Evolutionary conservation across 2,113 vertebrate species (phyloP).

Genomic region (Hippolais icterina): DNA sequence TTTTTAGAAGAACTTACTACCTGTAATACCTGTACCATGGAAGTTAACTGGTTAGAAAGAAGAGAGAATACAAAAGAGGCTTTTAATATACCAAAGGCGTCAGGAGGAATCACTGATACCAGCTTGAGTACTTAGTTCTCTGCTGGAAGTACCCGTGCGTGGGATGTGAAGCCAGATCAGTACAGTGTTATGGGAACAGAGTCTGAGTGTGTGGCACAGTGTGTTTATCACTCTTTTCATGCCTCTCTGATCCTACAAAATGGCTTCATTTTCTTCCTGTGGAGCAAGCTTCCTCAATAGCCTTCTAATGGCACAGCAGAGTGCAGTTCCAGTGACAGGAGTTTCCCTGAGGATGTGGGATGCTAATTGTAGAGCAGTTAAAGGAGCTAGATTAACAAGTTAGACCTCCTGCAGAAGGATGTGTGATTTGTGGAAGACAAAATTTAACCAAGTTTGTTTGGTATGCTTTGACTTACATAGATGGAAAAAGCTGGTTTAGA

Average conservation of each 20-base stretch:
- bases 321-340: background rate
- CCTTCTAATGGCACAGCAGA: background rate
- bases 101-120: background rate
- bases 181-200: background rate
- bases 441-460: background rate
- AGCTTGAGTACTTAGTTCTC: background rate
- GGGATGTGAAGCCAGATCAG: background rate
- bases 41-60: background rate
- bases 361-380: constrained; percentile 1
- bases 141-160: background rate
- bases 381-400: background rate
- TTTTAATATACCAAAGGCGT: background rate
- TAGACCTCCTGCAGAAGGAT: background rate
- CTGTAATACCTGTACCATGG: background rate
- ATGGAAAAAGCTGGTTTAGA: background rate
- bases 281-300: background rate
- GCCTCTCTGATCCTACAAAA: background rate
- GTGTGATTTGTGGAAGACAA: background rate
- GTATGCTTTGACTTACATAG: background rate
- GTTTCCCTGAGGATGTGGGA: background rate
- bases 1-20: background rate
- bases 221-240: background rate
- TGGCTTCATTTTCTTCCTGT: background rate
- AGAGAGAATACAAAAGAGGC: background rate
- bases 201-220: background rate